Evolutionary conservation across 1,140 invertebrate species (phyloP).

Genomic region (Nephila pilipes): DNA sequence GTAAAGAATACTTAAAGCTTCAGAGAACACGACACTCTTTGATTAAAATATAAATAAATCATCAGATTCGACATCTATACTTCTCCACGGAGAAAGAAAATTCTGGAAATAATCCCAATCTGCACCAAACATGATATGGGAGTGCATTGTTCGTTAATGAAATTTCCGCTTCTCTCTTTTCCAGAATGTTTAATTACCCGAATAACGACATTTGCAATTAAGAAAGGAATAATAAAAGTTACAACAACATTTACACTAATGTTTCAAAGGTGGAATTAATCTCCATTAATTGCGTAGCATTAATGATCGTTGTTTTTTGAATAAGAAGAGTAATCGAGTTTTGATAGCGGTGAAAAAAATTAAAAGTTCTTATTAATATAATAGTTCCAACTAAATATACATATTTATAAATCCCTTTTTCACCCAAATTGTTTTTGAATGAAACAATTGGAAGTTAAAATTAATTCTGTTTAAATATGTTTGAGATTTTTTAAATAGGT

Average conservation of each 20-base stretch:
- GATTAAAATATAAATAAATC: too few relatives aligned
- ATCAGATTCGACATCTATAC: neutral
- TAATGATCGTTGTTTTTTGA: neutral
- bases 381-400: too few relatives aligned
- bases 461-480: too few relatives aligned
- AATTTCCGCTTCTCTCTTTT: slow-evolving; percentile 1
- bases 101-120: slow-evolving; percentile 7
- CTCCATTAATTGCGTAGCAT: neutral
- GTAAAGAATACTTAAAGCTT: too few relatives aligned
- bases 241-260: neutral
- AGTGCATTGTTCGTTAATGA: slow-evolving; percentile 1
- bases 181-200: slow-evolving; percentile 9
- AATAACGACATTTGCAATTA: slow-evolving; percentile 24
- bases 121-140: neutral
- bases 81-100: neutral
- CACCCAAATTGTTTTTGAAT: too few relatives aligned
- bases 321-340: neutral
- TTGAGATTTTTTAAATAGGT: too few relatives aligned
- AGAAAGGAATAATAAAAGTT: neutral
- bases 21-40: too few relatives aligned
- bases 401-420: too few relatives aligned
- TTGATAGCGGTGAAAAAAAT: neutral
- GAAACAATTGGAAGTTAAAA: too few relatives aligned
- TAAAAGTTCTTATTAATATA: too few relatives aligned
- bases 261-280: neutral